A percentile compares a stretch with the other conserved stretches of the same genome.
Conservation (phyloP, 2,888 invertebrate genomes). For the Parnassius apollo region DNA sequence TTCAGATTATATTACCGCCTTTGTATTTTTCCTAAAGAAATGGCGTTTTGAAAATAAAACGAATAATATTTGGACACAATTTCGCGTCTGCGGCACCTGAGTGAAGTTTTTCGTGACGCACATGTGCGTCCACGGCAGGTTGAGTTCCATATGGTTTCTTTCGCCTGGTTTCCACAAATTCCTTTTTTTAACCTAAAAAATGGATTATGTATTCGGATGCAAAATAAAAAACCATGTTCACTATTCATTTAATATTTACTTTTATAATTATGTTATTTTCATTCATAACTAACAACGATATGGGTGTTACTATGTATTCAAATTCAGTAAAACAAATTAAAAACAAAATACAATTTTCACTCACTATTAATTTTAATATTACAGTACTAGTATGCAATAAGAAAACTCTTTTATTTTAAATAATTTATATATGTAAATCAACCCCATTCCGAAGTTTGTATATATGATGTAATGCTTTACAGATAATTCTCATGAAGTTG, state of each 20-base stretch:
- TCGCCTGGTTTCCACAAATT: no score
- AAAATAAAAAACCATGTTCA: conserved; percentile 72
- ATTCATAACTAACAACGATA: conserved; percentile 82
- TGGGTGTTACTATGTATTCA: conserved; percentile 80
- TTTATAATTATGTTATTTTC: conserved; percentile 82
- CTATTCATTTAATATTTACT: conserved; percentile 82
- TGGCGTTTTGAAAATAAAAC: no score
- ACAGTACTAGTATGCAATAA: conserved; percentile 72
- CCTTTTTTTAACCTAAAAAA: neutral
- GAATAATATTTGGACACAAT: no score
- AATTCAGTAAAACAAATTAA: conserved; percentile 80
- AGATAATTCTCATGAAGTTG: conserved; percentile 68
- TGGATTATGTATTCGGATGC: conserved; percentile 28
- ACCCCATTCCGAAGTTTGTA: conserved; percentile 72
- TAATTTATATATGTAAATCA: conserved; percentile 78
- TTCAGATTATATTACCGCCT: no score
- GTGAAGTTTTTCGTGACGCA: no score
- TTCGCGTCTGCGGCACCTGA: no score
- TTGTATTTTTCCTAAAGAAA: no score
- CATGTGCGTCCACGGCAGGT: no score
- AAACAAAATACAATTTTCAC: conserved; percentile 79
- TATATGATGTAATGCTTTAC: conserved; percentile 39
- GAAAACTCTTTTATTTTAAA: conserved; percentile 73
- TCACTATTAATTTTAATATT: conserved; percentile 80
- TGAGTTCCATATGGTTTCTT: no score